Base-by-base conservation (phyloP, 2,797 vertebrate species). In the Brotula barbata region DNA sequence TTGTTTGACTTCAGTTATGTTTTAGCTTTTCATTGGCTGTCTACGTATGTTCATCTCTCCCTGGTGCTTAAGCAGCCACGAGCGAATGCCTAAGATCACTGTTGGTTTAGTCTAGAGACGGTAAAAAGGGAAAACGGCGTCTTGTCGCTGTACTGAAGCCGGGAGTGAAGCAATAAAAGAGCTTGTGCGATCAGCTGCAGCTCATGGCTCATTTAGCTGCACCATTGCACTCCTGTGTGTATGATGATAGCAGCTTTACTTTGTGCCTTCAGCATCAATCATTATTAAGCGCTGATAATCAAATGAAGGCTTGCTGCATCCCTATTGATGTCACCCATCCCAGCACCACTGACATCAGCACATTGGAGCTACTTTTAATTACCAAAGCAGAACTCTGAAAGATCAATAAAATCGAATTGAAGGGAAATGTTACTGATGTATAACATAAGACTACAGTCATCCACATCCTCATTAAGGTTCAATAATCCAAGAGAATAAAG, bases 121-220 rank as follows among this genome's bases (percentile, higher is more conserved):
- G 8, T 2, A 11, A 44, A 47, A 61, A 20, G 46, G 19, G 42
- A 60, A 67, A 73, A 39, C 1, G 21, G 0, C 20, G 31, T 55
- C 41, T 58, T 20, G 16, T 52, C 42, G 54, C 45, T 62, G 3
- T 1, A 5, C 58, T 46, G 34, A 22, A 59, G 64, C 47, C 65
- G 54, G 64, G 34, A 62, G 53, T 50, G 39, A 52, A 68, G 65
- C 54, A 45, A 45, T 71, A 44, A 61, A 64, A 36, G 50, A 52
- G 1, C 3, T 2, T 28, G 45, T 54, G 67, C 45, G 59, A 77
- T 72, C 39, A 50, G 56, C 67, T 37, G 70, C 58, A 61, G 65
- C 77, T 80, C 68, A 34, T 0, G 17, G 68, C n/a, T 81, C 73
- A 73, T 61, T 79, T 40, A 53, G 47, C 73, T 66, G 53, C 37